These are phyloP conservation scores for Cryptoprocta ferox DNA, from an alignment of 2,797 vertebrate genomes.

Conservation along the genomic window DNA sequence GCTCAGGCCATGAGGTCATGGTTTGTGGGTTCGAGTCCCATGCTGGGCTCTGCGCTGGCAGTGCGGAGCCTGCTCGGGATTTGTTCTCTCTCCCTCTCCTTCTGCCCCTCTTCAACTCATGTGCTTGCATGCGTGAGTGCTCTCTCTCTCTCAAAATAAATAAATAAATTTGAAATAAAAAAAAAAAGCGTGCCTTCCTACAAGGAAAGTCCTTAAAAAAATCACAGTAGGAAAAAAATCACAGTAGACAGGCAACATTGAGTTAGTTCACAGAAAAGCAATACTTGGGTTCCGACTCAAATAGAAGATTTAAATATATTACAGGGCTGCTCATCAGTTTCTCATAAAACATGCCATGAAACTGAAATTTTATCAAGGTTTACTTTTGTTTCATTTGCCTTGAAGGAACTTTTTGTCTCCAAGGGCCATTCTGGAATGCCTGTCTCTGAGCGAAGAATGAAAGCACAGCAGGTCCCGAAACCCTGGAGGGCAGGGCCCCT, in stretches of 20 bases:
- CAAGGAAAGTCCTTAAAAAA: background rate
- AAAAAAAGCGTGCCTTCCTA: background rate
- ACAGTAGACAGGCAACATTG: background rate
- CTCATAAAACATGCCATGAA: background rate
- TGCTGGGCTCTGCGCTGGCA: too few species aligned
- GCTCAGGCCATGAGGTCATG: too few species aligned
- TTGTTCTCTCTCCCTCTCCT: too few species aligned
- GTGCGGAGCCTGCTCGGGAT: too few species aligned
- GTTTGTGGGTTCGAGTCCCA: too few species aligned
- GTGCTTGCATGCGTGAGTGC: too few species aligned
- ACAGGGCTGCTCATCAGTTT: background rate
- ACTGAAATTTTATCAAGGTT: constrained; percentile 46
- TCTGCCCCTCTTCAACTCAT: too few species aligned
- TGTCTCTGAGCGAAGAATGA: background rate
- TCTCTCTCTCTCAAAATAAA: too few species aligned
- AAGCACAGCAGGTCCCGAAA: background rate
- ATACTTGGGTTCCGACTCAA: background rate
- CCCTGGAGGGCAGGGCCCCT: background rate
- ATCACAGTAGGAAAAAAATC: background rate
- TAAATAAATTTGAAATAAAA: too few species aligned
- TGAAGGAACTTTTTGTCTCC: constrained; percentile 45
- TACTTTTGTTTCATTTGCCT: constrained; percentile 34
- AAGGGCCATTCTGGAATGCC: background rate
- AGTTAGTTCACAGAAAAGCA: background rate
- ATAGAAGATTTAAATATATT: background rate